Base-by-base conservation (phyloP, 2,797 vertebrate species). In the Hydrolagus colliei region DNA sequence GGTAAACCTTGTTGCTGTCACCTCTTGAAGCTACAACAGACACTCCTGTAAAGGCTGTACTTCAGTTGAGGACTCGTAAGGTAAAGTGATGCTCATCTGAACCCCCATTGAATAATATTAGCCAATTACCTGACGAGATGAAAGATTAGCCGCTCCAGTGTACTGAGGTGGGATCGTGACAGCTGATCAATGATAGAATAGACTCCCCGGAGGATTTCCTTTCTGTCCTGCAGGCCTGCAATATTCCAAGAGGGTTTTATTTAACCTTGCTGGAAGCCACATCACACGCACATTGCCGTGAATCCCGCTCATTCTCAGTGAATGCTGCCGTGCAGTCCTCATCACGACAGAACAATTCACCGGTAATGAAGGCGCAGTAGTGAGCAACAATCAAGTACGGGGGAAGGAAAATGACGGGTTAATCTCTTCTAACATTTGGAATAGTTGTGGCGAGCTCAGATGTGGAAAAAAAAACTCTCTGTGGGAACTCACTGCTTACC, bases 121-220 rank as follows among this genome's bases (percentile, higher is more conserved):
- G 11, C 62, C 74, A 87, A 80, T 0, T 92, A 99, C 98, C 98
- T 96, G 92, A 99, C 97, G 1, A 99, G 93, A 90, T 99, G 98
- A 91, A 99, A 99, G 87, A 99, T 95, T 87, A 99, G 96, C 79
- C 98, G 96, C 87, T 99, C 98, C 89, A 99, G 89, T 14, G 97
- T 98, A 91, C 93, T 96, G 22, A 99, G 94, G 88, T 99, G 96
- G 87, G 96, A 98, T 90, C 97, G 94, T 89, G 96, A 97, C n/a
- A 99, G 95, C 91, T 98, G 98, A 90, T 98, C 97, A 0, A 99
- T 97, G 86, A 99, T 92, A 0, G 97, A 97, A 88, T 99, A 99
- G 2, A 99, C 96, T 0, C 96, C 95, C 86, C 93, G 92, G 87
- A 97, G 92, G 0, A 91, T 93, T 91, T 99, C 98, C 88, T 96